Percentiles rank a stretch among this genome's conserved stretches.
These are phyloP conservation scores for Talpa occidentalis DNA, from an alignment of 2,113 vertebrate genomes.

Conservation along the genomic window DNA sequence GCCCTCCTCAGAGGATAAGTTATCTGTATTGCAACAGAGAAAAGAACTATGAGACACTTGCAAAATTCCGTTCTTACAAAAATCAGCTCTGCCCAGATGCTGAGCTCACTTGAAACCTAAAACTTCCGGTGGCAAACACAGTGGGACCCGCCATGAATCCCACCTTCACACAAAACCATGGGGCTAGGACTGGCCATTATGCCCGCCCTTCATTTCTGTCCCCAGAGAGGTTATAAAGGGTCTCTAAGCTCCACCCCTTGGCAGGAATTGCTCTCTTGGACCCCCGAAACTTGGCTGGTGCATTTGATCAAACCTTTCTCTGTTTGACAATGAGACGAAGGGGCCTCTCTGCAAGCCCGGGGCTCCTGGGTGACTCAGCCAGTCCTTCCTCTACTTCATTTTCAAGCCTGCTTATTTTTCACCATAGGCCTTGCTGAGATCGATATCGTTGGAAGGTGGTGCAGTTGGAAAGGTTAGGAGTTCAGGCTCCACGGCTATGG, in stretches of 20 bases:
- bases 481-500: rapidly evolving
- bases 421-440: background rate
- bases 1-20: background rate
- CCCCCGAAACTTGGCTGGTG: background rate
- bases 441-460: background rate
- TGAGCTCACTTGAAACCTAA: background rate
- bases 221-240: conserved; percentile 7
- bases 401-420: background rate
- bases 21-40: background rate
- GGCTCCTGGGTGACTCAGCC: background rate
- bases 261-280: background rate
- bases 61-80: background rate
- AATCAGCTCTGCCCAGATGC: background rate
- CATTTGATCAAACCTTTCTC: background rate
- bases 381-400: background rate
- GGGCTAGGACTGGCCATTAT: background rate
- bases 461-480: background rate
- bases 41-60: background rate
- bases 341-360: background rate
- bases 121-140: background rate
- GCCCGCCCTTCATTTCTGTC: background rate
- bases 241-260: background rate
- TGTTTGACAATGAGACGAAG: background rate
- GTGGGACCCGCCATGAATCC: background rate
- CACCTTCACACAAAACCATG: background rate